Evolutionary conservation across 2,888 invertebrate genomes (phyloP).

Genomic region (Quadriops clusia): DNA sequence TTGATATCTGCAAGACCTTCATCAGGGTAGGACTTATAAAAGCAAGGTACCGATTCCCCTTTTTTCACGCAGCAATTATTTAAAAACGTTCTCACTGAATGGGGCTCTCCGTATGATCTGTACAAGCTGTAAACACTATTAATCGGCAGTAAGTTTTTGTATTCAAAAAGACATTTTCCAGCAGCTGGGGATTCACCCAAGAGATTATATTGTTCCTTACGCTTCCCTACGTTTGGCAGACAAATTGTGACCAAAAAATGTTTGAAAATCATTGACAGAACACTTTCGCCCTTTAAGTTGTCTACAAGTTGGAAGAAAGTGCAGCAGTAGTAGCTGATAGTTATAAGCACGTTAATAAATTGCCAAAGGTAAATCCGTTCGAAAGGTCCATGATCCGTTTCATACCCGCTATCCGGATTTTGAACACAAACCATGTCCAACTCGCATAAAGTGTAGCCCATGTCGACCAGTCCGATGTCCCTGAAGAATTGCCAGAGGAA

Average conservation of each 20-base stretch:
- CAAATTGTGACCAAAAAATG: slow-evolving; percentile 41
- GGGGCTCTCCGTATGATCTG: slow-evolving; percentile 38
- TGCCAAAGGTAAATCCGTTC: slow-evolving; percentile 52
- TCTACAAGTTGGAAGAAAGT: too few species aligned
- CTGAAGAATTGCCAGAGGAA: slow-evolving; percentile 50
- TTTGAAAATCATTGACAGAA: slow-evolving; percentile 41
- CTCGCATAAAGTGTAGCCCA: slow-evolving; percentile 40
- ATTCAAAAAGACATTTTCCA: slow-evolving; percentile 18
- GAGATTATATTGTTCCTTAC: slow-evolving; percentile 31
- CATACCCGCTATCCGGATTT: slow-evolving; percentile 39
- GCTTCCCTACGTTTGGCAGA: slow-evolving; percentile 34
- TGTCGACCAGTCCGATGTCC: slow-evolving; percentile 42
- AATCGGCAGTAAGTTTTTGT: slow-evolving; percentile 35
- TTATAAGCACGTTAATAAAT: slow-evolving; percentile 43
- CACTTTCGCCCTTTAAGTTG: slow-evolving; percentile 36
- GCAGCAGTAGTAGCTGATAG: too few species aligned
- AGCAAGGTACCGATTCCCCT: slow-evolving; percentile 10
- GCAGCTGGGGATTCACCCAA: slow-evolving; percentile 2
- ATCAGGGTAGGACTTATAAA: slow-evolving; percentile 9
- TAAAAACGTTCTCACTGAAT: slow-evolving; percentile 25
- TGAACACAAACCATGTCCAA: slow-evolving; percentile 40
- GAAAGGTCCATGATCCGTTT: slow-evolving; percentile 42
- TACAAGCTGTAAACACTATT: slow-evolving; percentile 38
- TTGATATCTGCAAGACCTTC: slow-evolving; percentile 9
- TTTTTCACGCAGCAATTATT: slow-evolving; percentile 11